These are phyloP conservation scores for Pachyuromys duprasi DNA, from an alignment of 2,797 vertebrate genomes.

Conservation along the genomic window DNA sequence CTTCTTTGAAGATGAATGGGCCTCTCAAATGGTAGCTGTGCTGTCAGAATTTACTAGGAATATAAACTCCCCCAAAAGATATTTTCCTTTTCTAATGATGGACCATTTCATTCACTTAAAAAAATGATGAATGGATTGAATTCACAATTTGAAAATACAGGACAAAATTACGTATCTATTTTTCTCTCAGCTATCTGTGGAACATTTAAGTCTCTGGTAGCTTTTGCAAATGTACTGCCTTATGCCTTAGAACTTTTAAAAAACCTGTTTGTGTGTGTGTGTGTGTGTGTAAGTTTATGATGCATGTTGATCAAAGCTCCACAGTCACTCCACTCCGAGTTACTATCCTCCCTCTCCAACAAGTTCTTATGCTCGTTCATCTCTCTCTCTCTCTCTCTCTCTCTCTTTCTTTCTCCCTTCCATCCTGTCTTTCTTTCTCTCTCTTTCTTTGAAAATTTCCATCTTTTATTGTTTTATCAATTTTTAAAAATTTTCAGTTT, in stretches of 20 bases:
- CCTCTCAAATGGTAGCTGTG: slow-evolving; percentile 69
- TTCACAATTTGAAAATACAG: slow-evolving; percentile 40
- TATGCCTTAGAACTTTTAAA: background rate
- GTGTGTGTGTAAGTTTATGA: no score
- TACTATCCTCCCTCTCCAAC: background rate
- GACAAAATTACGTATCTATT: slow-evolving; percentile 14
- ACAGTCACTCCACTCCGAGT: background rate
- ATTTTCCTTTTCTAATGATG: slow-evolving; percentile 68
- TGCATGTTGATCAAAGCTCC: background rate
- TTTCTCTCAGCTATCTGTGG: background rate
- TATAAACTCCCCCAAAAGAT: slow-evolving; percentile 69
- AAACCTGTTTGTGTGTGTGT: no score
- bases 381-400: no score
- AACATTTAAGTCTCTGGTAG: slow-evolving; percentile 13
- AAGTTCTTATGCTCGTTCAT: background rate
- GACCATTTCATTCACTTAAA: background rate
- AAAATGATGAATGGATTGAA: slow-evolving; percentile 18
- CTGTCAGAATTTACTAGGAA: slow-evolving; percentile 48
- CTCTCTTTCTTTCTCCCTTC: no score
- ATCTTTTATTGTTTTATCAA: no score
- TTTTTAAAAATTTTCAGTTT: no score
- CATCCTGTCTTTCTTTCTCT: background rate
- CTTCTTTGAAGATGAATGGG: slow-evolving; percentile 64
- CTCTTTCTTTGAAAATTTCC: no score
- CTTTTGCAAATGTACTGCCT: background rate